These are phyloP conservation scores for Ochotona princeps DNA, from an alignment of 2,113 vertebrate genomes.

Conservation along the genomic window DNA sequence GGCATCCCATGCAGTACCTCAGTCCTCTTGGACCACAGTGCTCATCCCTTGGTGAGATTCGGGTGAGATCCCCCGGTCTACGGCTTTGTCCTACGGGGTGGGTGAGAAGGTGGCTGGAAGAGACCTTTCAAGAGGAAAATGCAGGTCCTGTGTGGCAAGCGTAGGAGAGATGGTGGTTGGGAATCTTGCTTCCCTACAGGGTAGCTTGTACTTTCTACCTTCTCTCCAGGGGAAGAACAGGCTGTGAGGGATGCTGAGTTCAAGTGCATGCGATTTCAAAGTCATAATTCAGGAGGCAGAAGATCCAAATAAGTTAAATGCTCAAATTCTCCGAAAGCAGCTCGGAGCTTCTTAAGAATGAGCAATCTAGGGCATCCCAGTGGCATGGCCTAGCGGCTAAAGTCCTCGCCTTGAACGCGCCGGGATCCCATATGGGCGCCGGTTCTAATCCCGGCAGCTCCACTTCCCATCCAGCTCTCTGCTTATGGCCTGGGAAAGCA, in stretches of 20 bases:
- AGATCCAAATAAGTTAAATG: background rate
- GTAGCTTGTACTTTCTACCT: background rate
- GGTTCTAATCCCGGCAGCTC: no score
- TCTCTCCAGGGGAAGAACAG: background rate
- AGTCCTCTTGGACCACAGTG: no score
- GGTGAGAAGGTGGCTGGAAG: background rate
- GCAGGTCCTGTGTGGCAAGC: background rate
- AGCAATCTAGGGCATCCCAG: no score
- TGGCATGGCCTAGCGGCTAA: no score
- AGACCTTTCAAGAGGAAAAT: background rate
- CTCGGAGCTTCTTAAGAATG: background rate
- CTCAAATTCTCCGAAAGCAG: background rate
- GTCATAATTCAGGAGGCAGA: background rate
- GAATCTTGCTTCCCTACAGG: background rate
- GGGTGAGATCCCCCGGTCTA: no score
- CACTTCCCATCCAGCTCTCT: no score
- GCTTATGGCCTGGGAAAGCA: no score
- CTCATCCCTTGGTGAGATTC: background rate
- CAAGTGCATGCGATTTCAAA: background rate
- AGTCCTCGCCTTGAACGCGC: no score
- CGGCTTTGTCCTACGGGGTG: background rate
- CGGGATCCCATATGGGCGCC: no score
- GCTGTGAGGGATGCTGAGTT: background rate
- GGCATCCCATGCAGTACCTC: no score
- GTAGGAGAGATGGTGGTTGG: background rate